Base-by-base conservation (phyloP, 2,888 invertebrate species). In the Caenorhabditis sp. region DNA sequence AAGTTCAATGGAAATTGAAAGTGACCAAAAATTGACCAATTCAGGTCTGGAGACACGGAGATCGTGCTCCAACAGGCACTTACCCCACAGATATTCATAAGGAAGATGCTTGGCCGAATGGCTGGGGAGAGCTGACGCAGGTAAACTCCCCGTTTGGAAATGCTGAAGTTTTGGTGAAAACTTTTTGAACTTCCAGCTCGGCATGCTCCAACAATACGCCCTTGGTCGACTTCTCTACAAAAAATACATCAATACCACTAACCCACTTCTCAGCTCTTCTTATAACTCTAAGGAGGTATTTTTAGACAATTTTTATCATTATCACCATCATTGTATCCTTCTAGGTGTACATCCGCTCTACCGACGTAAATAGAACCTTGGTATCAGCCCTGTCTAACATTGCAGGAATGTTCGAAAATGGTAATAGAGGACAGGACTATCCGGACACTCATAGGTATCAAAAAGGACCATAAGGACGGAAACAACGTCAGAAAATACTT, bases 71-170 rank as follows among this genome's bases (percentile, higher is more conserved):
- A 0, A 93, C 95, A 1, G 93, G 94, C n/a, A 94, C 95, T 0
- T 97, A 96, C 92, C 95, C 96, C 0, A 95, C 93, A 20, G 97
- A 97, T 93, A 96, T 96, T 0, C 95, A 95, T 92, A 94, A 95
- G 89, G 94, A 94, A 84, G 94, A 94, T 1, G 93, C 93, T 53
- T 97, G 97, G 96, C 95, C 96, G 0, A 95, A 95, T 11, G 95
- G 95, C 84, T 96, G 95, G 93, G 96, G 96, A 0, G 95, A 97
- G 91, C 93, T 97, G 15, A 97, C 97, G 0, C 95, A 95, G 93
- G 95, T 95, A 92, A 0, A 13, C 9, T 32, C n/a, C n/a, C n/a
- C n/a, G n/a, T n/a, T n/a, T n/a, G n/a, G n/a, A n/a, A n/a, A n/a
- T n/a, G n/a, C n/a, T n/a, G n/a, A n/a, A n/a, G n/a, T 32, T 32